Evolutionary conservation across 2,797 vertebrate genomes (phyloP).

Genomic region (Sebastes elongatus): DNA sequence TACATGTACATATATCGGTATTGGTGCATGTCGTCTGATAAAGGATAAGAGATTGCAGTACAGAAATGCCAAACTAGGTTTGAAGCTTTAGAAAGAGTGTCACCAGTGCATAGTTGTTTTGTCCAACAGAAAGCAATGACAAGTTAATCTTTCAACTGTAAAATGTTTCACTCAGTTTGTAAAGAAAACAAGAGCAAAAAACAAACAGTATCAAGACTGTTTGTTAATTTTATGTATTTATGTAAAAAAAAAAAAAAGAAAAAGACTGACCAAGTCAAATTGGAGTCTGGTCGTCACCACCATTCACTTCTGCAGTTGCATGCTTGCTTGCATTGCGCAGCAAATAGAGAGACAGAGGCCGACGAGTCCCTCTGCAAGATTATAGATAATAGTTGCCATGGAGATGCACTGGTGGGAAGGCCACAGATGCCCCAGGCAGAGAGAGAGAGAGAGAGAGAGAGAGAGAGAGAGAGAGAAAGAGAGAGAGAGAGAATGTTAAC

Average conservation of each 20-base stretch:
- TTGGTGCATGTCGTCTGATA: not conserved
- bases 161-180: not conserved
- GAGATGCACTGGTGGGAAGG: conserved; percentile 71
- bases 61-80: too few relatives aligned
- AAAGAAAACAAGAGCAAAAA: not conserved
- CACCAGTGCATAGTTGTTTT: too few relatives aligned
- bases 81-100: too few relatives aligned
- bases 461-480: not conserved
- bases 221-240: too few relatives aligned
- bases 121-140: too few relatives aligned
- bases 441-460: conserved; percentile 4
- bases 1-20: not conserved
- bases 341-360: conserved; percentile 29
- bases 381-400: conserved; percentile 77
- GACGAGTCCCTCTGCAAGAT: conserved; percentile 69
- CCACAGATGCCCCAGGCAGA: conserved; percentile 53
- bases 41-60: not conserved
- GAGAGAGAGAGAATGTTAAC: conserved; percentile 20
- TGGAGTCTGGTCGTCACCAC: not conserved
- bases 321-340: conserved; percentile 32
- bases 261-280: not conserved
- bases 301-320: not conserved
- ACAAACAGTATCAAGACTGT: too few relatives aligned
- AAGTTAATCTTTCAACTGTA: too few relatives aligned
- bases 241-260: too few relatives aligned